Base-by-base conservation (phyloP, 2,113 vertebrate genomes). In the Tachysurus fulvidraco region DNA sequence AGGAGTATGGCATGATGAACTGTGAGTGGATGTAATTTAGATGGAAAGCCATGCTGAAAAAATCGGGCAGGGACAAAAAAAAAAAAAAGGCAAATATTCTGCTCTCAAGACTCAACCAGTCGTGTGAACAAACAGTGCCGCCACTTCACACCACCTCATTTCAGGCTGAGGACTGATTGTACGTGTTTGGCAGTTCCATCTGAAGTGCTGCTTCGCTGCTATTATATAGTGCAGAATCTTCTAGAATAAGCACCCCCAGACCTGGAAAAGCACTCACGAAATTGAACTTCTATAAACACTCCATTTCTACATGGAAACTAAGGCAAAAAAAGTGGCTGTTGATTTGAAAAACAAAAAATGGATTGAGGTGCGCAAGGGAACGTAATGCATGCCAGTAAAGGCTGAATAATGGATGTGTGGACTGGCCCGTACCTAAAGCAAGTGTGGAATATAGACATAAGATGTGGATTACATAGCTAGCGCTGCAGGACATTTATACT, bases 41-140 rank as follows among this genome's bases (percentile, higher is more conserved):
- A 86, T 78, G 77, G 84, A 85, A 86, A 90, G 76, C 82, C 73
- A 28, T 67, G 81, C 80, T 50, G 79, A 64, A 80, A 46, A 86
- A 86, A 81, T 55, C 13, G 36, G 77, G 60, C 62, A 65, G n/a
- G 17, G 67, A 88, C 74, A 67, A 81, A 83, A 44, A 21, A 71
- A 67, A 50, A 86, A 81, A 80, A 84, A 84, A 83, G 81, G 83
- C 71, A 83, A 86, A 85, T 86, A 84, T 84, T 81, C 64, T 14
- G 52, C 84, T 81, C 84, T 86, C 28, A 57, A 86, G 86, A 88
- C 82, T 84, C 77, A 86, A 84, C 57, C 87, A 86, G 89, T 86
- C 87, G 65, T 88, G 87, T 86, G 87, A 90, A 90, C 87, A 90
- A 90, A 90, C 74, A 86, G 89, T 83, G 41, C 44, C 50, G 28